Evolutionary conservation across 2,888 invertebrate genomes (phyloP).

Genomic region (Pseudanteris insignis): DNA sequence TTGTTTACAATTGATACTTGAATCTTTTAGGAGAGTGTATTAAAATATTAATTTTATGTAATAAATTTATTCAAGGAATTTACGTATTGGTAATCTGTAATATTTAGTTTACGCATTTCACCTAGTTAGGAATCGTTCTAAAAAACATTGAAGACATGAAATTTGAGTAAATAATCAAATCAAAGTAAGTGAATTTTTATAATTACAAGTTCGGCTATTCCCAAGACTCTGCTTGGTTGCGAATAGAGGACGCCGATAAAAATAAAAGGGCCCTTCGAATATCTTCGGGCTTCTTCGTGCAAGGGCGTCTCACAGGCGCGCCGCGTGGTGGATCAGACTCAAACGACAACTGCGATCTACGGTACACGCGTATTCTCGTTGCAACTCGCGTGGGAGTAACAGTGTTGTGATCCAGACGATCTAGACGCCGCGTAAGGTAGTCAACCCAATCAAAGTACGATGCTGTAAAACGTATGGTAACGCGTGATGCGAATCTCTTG

Average conservation of each 20-base stretch:
- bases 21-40: too few relatives aligned
- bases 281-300: slow-evolving; percentile 46
- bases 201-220: too few relatives aligned
- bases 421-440: slow-evolving; percentile 51
- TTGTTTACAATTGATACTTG: too few relatives aligned
- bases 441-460: slow-evolving; percentile 39
- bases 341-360: slow-evolving; percentile 49
- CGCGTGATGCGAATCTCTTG: slow-evolving; percentile 4
- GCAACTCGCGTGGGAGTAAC: slow-evolving; percentile 63
- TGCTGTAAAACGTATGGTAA: slow-evolving; percentile 1
- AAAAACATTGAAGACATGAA: neutral
- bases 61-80: too few relatives aligned
- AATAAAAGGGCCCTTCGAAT: slow-evolving; percentile 39
- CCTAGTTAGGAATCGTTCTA: too few relatives aligned
- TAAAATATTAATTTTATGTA: too few relatives aligned
- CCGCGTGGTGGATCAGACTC: slow-evolving; percentile 45
- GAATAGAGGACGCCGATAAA: slow-evolving; percentile 20
- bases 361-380: slow-evolving; percentile 60
- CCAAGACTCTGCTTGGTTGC: slow-evolving; percentile 12
- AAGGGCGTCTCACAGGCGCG: slow-evolving; percentile 44
- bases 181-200: neutral
- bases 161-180: neutral
- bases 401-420: slow-evolving; percentile 50
- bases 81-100: too few relatives aligned
- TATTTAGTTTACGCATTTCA: too few relatives aligned